Evolutionary conservation across 2,797 vertebrate species (phyloP).

Genomic region (Scomberomorus guttatus): DNA sequence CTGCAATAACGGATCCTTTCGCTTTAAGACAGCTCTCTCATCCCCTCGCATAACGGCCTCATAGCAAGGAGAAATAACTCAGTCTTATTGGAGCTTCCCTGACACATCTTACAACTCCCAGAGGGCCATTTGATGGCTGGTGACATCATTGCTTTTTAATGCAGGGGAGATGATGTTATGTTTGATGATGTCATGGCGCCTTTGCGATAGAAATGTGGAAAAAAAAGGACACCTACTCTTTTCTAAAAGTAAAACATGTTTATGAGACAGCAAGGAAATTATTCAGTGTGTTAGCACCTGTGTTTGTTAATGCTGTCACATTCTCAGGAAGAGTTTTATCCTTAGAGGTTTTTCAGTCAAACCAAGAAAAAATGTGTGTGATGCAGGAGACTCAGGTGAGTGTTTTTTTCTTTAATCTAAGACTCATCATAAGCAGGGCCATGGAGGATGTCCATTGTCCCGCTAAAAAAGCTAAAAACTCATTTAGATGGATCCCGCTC

Average conservation of each 20-base stretch:
- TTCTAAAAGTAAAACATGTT: constrained; percentile 35
- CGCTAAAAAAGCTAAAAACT: constrained; percentile 13
- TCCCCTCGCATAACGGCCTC: constrained; percentile 54
- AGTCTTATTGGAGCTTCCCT: constrained; percentile 71
- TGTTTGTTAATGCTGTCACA: constrained; percentile 11
- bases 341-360: constrained; percentile 20
- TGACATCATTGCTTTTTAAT: constrained; percentile 80
- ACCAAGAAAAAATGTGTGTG: not conserved
- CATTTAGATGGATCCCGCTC: constrained; percentile 5
- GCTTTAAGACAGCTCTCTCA: constrained; percentile 40
- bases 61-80: constrained; percentile 72
- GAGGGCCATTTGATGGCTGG: constrained; percentile 62
- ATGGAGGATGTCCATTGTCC: not conserved
- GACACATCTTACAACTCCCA: constrained; percentile 74
- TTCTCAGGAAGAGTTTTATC: constrained; percentile 5
- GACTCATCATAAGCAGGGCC: not conserved
- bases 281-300: constrained; percentile 14
- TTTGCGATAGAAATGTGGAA: constrained; percentile 25
- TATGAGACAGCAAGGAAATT: constrained; percentile 27
- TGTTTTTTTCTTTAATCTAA: not conserved
- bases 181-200: constrained; percentile 75
- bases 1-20: constrained; percentile 36
- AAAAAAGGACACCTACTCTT: constrained; percentile 26
- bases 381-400: not conserved
- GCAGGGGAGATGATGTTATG: constrained; percentile 62